Base-by-base conservation (phyloP, 2,888 invertebrate species). In the Masnerella sp. region DNA sequence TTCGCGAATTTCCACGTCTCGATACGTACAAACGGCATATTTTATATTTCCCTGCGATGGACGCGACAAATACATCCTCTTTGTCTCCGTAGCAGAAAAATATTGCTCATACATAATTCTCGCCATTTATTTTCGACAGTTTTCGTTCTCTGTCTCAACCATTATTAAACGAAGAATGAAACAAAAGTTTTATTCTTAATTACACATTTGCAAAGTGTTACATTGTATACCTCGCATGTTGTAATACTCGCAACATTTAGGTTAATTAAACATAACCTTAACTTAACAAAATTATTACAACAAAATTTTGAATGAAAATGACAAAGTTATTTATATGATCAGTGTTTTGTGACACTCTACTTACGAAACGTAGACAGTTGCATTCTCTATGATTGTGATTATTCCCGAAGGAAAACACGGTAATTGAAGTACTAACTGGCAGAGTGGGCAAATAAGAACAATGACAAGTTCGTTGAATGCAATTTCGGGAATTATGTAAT, bases 1-100 rank as follows among this genome's bases (percentile, higher is more conserved):
- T 68, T 59, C 52, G 59, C 15, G 25, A 52, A 52, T 59, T 47
- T 52, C 51, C 17, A 43, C 45, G 14, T 52, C 45, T 45, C 69
- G 61, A 61, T 69, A 69, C 54, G 42, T 54, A 61, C 54, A 52
- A 59, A 59, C 38, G 40, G 61, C 38, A 45, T 38, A 69, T 22
- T 69, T 61, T 54, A 68, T 43, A 38, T 43, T 56, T 20, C 12
- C 32, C 49, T 18, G 38, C 54, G 28, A 30, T 42, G 40, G 30
- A 34, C 34, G 58, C 32, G 47, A 67, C 30, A 67, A 58, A 67
- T 49, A 18, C n/a, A 42, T 38, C 22, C 15, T 7, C 40, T 58
- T 40, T 49, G 40, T 47, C 47, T 32, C 28, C 12, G 2, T 36
- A 17, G 4, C 47, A 4, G 7, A 22, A 22, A 22, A 22, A 22